Conservation (phyloP, 2,888 invertebrate genomes). For the Rhyacophila evoluta region DNA sequence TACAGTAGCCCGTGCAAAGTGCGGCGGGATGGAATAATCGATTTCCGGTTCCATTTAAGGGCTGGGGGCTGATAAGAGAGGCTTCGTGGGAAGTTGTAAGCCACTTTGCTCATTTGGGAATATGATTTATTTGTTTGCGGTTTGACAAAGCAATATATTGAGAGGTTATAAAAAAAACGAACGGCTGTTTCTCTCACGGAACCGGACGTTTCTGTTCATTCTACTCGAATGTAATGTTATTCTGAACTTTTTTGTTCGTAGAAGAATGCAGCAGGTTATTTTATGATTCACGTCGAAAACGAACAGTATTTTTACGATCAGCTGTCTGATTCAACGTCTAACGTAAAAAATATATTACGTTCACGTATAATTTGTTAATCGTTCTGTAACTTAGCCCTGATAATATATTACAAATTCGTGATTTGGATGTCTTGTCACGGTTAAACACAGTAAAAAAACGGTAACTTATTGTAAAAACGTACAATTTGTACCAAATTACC, state of each 20-base stretch:
- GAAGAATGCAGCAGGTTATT: not conserved
- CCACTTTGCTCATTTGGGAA: constrained; percentile 22
- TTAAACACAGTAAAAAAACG: not conserved
- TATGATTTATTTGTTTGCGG: constrained; percentile 26
- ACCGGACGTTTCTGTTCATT: too few species aligned
- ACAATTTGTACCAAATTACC: too few species aligned
- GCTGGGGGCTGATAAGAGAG: constrained; percentile 15
- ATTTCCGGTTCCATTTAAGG: constrained; percentile 53
- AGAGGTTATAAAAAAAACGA: too few species aligned
- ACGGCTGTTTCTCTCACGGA: too few species aligned
- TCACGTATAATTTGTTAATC: constrained; percentile 8
- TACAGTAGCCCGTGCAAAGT: constrained; percentile 30
- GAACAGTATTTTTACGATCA: not conserved
- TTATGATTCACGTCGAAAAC: not conserved
- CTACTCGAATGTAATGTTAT: too few species aligned
- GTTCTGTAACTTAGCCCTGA: not conserved
- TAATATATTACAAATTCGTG: not conserved
- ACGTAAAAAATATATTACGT: not conserved
- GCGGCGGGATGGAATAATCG: constrained; percentile 52
- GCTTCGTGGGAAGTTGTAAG: constrained; percentile 29
- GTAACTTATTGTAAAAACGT: too few species aligned
- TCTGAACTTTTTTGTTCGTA: too few species aligned
- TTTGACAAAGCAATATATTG: not conserved
- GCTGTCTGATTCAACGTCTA: constrained; percentile 1
- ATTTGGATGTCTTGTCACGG: not conserved